phyloP scores from a whole-genome alignment of 2,113 vertebrate species.

The Apaloderma vittatum region DNA sequence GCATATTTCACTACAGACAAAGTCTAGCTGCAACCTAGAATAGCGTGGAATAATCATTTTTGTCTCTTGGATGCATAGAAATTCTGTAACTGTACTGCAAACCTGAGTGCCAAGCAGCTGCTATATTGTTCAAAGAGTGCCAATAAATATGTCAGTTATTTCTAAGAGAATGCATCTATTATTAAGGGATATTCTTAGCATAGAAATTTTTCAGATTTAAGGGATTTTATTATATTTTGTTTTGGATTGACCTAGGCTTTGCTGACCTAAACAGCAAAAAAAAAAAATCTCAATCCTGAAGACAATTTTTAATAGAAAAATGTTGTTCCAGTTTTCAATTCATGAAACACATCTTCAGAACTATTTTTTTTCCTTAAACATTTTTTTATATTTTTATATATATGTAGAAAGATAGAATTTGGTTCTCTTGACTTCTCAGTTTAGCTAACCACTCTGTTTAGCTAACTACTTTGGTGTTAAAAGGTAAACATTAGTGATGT shows the following conservation, averaged over 20 bases:
- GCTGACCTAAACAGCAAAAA: not conserved
- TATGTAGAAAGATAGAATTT: not conserved
- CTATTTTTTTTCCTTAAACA: not conserved
- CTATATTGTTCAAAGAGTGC: not conserved
- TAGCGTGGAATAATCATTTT: not conserved
- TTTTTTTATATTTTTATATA: not conserved
- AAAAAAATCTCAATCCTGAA: not conserved
- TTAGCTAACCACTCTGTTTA: too few relatives aligned
- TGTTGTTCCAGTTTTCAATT: not conserved
- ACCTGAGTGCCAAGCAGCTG: not conserved
- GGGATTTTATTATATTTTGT: not conserved
- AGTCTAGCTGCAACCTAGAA: not conserved
- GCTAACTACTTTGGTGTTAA: not conserved
- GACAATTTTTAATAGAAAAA: not conserved
- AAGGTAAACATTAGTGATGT: not conserved
- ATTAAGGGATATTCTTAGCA: not conserved
- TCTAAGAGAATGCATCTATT: not conserved
- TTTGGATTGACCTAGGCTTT: not conserved
- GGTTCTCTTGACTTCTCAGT: not conserved
- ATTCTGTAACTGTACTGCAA: not conserved
- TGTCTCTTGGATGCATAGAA: not conserved
- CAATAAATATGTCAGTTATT: not conserved
- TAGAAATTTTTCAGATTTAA: not conserved
- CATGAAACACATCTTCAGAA: not conserved
- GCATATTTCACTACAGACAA: not conserved